A percentile compares a stretch with the other conserved stretches of the same genome.
These are phyloP conservation scores for Drosophila subquinaria DNA, from an alignment of 2,888 invertebrate species.

Conservation along the genomic window DNA sequence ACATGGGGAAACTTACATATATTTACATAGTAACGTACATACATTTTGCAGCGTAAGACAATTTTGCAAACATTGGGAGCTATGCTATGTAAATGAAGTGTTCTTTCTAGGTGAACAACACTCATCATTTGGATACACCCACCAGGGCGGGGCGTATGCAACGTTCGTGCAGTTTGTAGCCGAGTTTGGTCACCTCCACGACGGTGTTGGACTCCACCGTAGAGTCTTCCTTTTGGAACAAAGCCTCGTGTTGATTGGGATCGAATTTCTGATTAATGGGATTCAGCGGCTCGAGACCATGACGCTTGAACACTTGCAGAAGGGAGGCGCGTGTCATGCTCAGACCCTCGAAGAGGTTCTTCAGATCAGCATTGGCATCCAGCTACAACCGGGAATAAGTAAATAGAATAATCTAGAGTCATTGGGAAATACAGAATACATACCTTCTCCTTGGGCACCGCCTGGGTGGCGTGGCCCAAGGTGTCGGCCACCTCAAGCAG, in stretches of 20 bases:
- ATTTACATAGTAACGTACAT: constrained; percentile 64
- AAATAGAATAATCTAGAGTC: neutral
- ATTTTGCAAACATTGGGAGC: constrained; percentile 59
- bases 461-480: constrained; percentile 93
- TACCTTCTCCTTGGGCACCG: constrained; percentile 92
- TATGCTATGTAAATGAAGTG: constrained; percentile 51
- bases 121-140: constrained; percentile 92
- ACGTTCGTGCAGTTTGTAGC: constrained; percentile 97
- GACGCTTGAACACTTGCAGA: constrained; percentile 94
- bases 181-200: constrained; percentile 96
- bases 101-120: neutral
- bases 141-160: constrained; percentile 98
- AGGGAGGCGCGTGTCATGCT: constrained; percentile 95
- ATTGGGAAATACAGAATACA: constrained; percentile 68
- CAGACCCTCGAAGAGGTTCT: constrained; percentile 94
- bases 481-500: constrained; percentile 97
- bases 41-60: constrained; percentile 67
- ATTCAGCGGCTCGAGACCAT: constrained; percentile 94
- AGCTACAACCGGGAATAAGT: constrained; percentile 15
- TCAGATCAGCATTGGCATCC: constrained; percentile 85
- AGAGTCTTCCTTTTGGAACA: constrained; percentile 95
- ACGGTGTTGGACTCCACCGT: constrained; percentile 94
- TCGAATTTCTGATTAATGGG: constrained; percentile 97
- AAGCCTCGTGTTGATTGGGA: constrained; percentile 97
- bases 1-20: constrained; percentile 25